phyloP scores from a whole-genome alignment of 2,113 vertebrate species.

The Megaleporinus macrocephalus region DNA sequence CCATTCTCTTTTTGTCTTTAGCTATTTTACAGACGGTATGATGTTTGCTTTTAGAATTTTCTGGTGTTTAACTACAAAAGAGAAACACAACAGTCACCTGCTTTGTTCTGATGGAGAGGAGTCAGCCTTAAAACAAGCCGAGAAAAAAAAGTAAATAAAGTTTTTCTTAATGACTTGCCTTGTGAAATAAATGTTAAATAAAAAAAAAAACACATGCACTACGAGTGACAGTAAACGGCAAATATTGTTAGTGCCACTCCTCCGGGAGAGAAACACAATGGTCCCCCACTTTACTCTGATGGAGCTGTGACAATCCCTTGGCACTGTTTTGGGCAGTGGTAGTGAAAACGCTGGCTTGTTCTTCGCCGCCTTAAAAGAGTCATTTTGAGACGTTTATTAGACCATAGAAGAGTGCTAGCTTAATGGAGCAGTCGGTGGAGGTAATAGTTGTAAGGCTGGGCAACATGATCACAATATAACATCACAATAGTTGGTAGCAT shows the following conservation, averaged over 20 bases:
- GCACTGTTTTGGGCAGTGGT: constrained; percentile 5
- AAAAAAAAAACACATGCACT: no score
- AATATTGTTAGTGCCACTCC: constrained; percentile 36
- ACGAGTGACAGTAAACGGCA: constrained; percentile 36
- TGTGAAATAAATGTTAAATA: no score
- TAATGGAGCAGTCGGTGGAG: constrained; percentile 10
- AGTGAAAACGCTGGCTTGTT: background rate
- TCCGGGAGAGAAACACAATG: constrained; percentile 26
- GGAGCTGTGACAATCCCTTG: constrained; percentile 16
- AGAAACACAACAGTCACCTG: no score
- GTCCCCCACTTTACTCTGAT: constrained; percentile 14
- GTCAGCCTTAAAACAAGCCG: no score
- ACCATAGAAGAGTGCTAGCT: background rate
- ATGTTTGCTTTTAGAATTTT: no score
- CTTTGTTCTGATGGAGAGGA: no score
- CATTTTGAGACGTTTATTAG: background rate
- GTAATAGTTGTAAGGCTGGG: background rate
- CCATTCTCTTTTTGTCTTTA: no score
- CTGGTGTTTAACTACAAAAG: no score
- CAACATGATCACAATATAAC: background rate
- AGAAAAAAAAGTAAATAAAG: no score
- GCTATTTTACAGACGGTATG: no score
- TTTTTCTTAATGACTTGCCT: no score
- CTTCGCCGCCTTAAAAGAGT: background rate
- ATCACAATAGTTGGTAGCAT: no score